Base-by-base conservation (phyloP, 2,888 invertebrate species). In the Pinctada fucata region DNA sequence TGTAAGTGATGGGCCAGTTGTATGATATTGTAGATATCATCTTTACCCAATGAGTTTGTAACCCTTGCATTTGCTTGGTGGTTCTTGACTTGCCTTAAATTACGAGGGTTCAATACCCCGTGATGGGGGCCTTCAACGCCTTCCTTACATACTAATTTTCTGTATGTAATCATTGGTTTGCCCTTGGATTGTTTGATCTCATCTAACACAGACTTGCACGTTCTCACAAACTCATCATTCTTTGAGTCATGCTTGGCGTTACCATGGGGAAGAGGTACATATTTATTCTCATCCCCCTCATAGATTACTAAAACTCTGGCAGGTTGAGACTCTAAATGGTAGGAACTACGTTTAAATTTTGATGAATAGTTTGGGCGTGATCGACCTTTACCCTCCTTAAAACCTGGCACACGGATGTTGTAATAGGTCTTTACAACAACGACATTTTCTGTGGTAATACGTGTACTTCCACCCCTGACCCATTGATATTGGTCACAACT, bases 71-170 rank as follows among this genome's bases (percentile, higher is more conserved):
- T 51, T 3, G 51, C 49, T 47, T 47, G 45, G 8, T 69, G 65
- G 68, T 78, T 72, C 51, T 73, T 8, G 31, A 78, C 58, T 47
- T 72, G 77, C 48, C 72, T 76, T 13, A 72, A 3, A 31, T 76
- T 76, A 72, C 72, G 49, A 45, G 76, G 71, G 64, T 76, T 76
- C 31, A 76, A 47, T 6, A 76, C 70, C n/a, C 70, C 64, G 47
- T 77, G 72, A 2, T 52, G 72, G n/a, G n/a, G n/a, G 3, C 69
- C 69, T 2, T 16, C 3, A 50, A 76, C 48, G 31, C 16, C 31
- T n/a, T 63, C 58, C 2, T 49, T 50, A 64, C 70, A 70, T 10
- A 70, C 69, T 63, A 69, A n/a, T 51, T 71, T 71, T 51, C 71
- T 48, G 31, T 71, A 71, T 1, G 52, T 52, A 13, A 13, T 16